Conservation (phyloP, 2,888 invertebrate species). For the Frankliniella intonsa region DNA sequence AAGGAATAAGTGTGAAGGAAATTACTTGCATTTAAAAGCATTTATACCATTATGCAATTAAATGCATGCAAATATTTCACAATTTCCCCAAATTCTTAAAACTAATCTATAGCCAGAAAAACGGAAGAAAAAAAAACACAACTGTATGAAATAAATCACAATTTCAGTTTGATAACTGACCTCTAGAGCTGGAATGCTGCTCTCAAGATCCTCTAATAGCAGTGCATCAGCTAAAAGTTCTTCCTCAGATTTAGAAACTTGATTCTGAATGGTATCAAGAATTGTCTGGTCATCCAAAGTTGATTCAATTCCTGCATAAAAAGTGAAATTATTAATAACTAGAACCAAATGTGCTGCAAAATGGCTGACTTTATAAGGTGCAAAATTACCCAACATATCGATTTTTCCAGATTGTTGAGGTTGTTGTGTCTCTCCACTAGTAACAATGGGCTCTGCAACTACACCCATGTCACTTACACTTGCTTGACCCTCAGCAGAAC, state of each 20-base stretch:
- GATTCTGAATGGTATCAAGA: not conserved
- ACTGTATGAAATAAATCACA: not conserved
- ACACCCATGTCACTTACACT: constrained; percentile 31
- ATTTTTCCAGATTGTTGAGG: not conserved
- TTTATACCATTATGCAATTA: not conserved
- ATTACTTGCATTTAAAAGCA: not conserved
- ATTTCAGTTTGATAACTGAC: not conserved
- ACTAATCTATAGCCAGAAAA: not conserved
- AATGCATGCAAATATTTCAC: not conserved
- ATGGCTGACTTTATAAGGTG: not conserved
- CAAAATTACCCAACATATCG: not conserved
- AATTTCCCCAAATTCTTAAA: not conserved
- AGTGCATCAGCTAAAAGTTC: constrained; percentile 34
- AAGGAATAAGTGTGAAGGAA: not conserved
- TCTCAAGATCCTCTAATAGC: constrained; percentile 33
- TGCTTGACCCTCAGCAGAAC: constrained; percentile 35
- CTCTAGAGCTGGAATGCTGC: constrained; percentile 13
- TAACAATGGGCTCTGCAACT: not conserved
- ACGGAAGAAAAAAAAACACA: not conserved
- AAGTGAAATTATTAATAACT: not conserved
- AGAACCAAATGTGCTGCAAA: not conserved
- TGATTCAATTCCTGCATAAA: not conserved
- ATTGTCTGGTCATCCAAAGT: constrained; percentile 17
- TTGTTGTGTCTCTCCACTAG: not conserved
- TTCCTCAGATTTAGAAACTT: constrained; percentile 30